Conservation (phyloP, 2,888 invertebrate species). For the Caenorhabditis uteleia region DNA sequence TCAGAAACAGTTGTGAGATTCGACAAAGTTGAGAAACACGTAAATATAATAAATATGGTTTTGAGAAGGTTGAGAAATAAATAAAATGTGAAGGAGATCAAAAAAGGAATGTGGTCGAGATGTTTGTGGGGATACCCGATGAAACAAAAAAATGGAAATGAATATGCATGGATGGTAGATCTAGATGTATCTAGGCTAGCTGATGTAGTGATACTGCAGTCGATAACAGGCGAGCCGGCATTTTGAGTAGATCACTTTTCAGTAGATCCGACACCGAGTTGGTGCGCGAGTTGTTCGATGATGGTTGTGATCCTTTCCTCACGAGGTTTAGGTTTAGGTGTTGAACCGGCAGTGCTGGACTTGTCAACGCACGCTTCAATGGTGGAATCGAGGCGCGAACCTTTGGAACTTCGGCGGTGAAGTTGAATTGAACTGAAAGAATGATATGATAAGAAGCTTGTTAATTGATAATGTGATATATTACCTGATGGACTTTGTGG, state of each 20-base stretch:
- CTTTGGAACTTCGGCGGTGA: constrained; percentile 11
- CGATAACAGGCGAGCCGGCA: constrained; percentile 25
- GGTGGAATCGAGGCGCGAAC: constrained; percentile 32
- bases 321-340: constrained; percentile 18
- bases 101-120: background rate
- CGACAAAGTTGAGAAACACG: too few relatives aligned
- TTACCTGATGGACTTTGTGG: constrained; percentile 39
- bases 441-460: background rate
- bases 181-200: constrained; percentile 8
- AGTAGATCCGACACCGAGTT: constrained; percentile 35
- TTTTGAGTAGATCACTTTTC: constrained; percentile 18
- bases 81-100: background rate
- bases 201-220: constrained; percentile 30
- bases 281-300: constrained; percentile 22
- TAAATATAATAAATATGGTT: too few relatives aligned
- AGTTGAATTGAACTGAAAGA: constrained; percentile 34
- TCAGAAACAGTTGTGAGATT: too few relatives aligned
- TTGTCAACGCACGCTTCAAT: constrained; percentile 37
- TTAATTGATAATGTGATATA: background rate
- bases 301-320: constrained; percentile 32
- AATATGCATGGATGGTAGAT: background rate
- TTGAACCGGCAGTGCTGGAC: constrained; percentile 32
- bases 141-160: constrained; percentile 2
- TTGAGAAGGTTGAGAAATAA: too few relatives aligned
- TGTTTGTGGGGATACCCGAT: background rate